These are phyloP conservation scores for Rhyacophila evoluta DNA, from an alignment of 2,888 invertebrate genomes.

Conservation along the genomic window DNA sequence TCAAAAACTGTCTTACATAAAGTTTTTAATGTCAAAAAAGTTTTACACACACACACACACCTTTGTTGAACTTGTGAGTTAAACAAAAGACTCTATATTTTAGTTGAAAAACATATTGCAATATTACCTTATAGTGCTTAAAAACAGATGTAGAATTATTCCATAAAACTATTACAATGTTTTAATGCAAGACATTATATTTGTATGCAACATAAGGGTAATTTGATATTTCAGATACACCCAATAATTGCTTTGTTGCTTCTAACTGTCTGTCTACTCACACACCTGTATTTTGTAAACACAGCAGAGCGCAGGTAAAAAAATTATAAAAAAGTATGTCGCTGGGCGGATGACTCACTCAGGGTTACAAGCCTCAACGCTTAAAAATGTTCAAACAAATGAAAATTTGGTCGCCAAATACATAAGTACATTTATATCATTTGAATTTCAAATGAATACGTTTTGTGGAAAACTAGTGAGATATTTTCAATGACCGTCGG, in stretches of 20 bases:
- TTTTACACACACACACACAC: background rate
- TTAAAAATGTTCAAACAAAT: no score
- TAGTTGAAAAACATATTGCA: background rate
- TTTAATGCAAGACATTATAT: background rate
- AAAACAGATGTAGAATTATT: background rate
- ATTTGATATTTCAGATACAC: conserved; percentile 1
- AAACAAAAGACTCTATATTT: background rate
- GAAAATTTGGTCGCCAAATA: no score
- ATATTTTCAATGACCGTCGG: no score
- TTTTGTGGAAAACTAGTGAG: no score
- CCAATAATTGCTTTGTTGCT: background rate
- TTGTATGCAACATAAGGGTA: background rate
- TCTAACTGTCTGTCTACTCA: conserved; percentile 6
- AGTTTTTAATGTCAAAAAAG: background rate
- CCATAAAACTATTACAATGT: background rate
- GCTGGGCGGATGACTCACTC: conserved; percentile 6
- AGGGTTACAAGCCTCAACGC: background rate
- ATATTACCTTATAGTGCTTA: background rate
- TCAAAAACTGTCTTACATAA: background rate
- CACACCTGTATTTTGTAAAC: conserved; percentile 17
- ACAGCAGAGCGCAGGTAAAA: background rate
- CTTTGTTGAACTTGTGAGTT: background rate
- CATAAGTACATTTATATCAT: no score
- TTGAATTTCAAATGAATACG: no score
- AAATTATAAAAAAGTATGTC: background rate